Conservation (phyloP, 2,888 invertebrate genomes). For the Alentia gelatinosa region DNA sequence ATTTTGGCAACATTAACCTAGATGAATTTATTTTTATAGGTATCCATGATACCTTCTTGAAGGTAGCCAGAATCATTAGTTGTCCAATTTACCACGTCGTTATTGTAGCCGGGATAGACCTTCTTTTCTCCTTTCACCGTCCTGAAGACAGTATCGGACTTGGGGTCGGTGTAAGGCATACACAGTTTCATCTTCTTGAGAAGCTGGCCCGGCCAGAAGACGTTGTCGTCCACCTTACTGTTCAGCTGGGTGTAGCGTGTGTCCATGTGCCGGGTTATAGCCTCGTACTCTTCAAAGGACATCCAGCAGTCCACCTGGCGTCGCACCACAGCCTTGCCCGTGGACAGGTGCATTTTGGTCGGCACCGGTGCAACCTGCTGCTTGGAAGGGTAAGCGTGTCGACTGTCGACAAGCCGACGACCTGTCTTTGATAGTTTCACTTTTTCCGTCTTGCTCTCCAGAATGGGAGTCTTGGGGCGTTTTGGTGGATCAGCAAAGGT, state of each 20-base stretch:
- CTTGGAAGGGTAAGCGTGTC: conserved; percentile 67
- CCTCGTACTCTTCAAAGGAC: conserved; percentile 78
- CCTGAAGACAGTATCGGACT: conserved; percentile 67
- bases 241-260: neutral
- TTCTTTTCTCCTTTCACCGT: conserved; percentile 63
- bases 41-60: conserved; percentile 64
- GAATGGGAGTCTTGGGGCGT: neutral
- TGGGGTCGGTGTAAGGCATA: conserved; percentile 68
- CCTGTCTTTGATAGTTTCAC: conserved; percentile 71
- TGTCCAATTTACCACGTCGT: conserved; percentile 70
- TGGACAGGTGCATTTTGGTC: conserved; percentile 73
- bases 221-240: neutral
- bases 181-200: conserved; percentile 75
- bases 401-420: conserved; percentile 69
- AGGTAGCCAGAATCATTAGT: conserved; percentile 68
- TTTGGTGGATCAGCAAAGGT: conserved; percentile 53
- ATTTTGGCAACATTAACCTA: no score
- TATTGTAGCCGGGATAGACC: conserved; percentile 67
- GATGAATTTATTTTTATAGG: conserved; percentile 46
- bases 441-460: conserved; percentile 68
- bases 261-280: conserved; percentile 67
- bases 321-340: conserved; percentile 74
- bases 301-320: conserved; percentile 77
- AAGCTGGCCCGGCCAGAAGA: conserved; percentile 77
- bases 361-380: conserved; percentile 66